Evolutionary conservation across 2,797 vertebrate genomes (phyloP).

Genomic region (Eulemur mongoz): DNA sequence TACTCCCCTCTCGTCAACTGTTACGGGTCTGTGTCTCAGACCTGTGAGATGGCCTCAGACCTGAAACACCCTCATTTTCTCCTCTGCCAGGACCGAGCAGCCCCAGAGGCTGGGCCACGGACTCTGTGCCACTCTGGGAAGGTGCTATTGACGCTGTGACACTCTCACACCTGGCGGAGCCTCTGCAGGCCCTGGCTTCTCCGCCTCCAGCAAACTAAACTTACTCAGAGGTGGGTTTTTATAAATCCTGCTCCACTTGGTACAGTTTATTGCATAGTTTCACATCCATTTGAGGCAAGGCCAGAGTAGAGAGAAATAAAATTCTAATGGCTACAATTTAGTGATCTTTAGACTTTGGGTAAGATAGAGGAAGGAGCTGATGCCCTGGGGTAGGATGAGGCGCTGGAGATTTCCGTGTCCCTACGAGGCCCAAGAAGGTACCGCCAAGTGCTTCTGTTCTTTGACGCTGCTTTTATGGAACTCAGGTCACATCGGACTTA

Average conservation of each 20-base stretch:
- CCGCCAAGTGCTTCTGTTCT: not conserved
- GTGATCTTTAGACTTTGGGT: not conserved
- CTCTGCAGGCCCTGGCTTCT: not conserved
- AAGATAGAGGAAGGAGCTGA: too few relatives aligned
- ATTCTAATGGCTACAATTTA: not conserved
- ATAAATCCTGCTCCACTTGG: not conserved
- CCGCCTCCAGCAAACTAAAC: not conserved
- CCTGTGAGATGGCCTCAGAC: not conserved
- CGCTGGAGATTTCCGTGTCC: not conserved
- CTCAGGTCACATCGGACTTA: not conserved
- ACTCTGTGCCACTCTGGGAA: not conserved
- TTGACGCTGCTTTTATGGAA: not conserved
- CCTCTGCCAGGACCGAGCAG: accelerated
- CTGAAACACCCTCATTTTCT: not conserved
- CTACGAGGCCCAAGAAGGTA: not conserved
- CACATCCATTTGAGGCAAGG: not conserved
- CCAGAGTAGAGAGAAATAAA: not conserved
- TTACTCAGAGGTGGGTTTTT: not conserved
- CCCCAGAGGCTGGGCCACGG: not conserved
- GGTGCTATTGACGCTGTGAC: not conserved
- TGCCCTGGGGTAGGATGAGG: not conserved
- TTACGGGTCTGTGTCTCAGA: not conserved
- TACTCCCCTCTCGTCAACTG: not conserved
- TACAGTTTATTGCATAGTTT: not conserved
- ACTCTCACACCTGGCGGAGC: not conserved